Evolutionary conservation across 2,888 invertebrate species (phyloP).

Genomic region (Drosophila mimica): DNA sequence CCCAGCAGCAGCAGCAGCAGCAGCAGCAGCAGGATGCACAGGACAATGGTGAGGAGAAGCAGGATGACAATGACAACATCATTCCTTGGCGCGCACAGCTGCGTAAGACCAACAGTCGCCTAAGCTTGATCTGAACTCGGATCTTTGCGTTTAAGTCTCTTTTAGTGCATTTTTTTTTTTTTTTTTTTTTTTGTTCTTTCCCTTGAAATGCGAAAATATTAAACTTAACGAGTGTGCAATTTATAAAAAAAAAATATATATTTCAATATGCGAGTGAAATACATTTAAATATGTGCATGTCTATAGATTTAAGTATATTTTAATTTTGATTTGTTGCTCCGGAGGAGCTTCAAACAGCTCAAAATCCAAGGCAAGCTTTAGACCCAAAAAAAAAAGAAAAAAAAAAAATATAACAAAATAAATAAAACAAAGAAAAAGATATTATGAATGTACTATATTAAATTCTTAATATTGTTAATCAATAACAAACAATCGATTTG

Average conservation of each 20-base stretch:
- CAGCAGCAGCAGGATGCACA: slow-evolving; percentile 21
- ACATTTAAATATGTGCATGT: slow-evolving; percentile 15
- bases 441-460: slow-evolving; percentile 55
- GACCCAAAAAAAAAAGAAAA: slow-evolving; percentile 35
- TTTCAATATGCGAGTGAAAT: slow-evolving; percentile 25
- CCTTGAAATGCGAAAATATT: background rate
- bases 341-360: slow-evolving; percentile 17
- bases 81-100: slow-evolving; percentile 96
- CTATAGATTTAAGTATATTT: slow-evolving; percentile 25
- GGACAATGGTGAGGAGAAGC: slow-evolving; percentile 85
- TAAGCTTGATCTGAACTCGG: slow-evolving; percentile 89
- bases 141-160: slow-evolving; percentile 24
- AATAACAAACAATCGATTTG: slow-evolving; percentile 12
- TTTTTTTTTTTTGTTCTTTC: slow-evolving; percentile 11
- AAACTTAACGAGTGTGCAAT: slow-evolving; percentile 62
- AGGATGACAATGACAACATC: slow-evolving; percentile 89
- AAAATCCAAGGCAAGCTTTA: slow-evolving; percentile 43
- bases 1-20: slow-evolving; percentile 22
- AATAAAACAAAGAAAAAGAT: background rate
- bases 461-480: slow-evolving; percentile 30
- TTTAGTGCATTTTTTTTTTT: slow-evolving; percentile 66
- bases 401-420: slow-evolving; percentile 8
- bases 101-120: slow-evolving; percentile 95
- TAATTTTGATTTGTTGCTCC: slow-evolving; percentile 25
- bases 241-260: slow-evolving; percentile 16